Base-by-base conservation (phyloP, 2,113 vertebrate genomes). In the Bucco capensis region DNA sequence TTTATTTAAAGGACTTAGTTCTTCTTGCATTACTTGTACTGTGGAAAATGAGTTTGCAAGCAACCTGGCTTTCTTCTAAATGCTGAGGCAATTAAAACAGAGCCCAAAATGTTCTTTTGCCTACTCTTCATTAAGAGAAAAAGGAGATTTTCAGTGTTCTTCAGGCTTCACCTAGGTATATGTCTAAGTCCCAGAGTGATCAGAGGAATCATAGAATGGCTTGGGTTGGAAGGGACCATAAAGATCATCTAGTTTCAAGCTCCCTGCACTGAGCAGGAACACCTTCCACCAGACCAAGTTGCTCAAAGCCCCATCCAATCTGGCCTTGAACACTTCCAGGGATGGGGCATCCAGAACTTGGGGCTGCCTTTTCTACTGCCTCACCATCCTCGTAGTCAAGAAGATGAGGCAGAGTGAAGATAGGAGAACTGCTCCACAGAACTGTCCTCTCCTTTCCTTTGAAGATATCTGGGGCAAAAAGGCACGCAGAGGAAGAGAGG, bases 91-190 rank as follows among this genome's bases (percentile, higher is more conserved):
- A 38, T 89, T 77, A 49, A 81, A 78, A n/a, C 8, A n/a, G 14
- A 56, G 42, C 44, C 46, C 53, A 46, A 53, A 91, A 66, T 53
- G 53, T 83, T 87, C 86, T 25, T 23, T 60, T 76, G 62, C 58
- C 27, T 87, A 27, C 28, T n/a, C 89, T 78, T 78, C 35, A 19
- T 58, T 38, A 42, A 44, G 70, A 65, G 61, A 47, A 91, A 88
- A 86, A 31, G 9, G 38, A n/a, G 53, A 14, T 11, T 75, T 91
- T 75, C 58, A 15, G 23, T 61, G 35, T 69, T 77, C 28, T 14
- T 92, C 38, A 37, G 31, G 65, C 58, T 40, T 82, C 49, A 62
- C 25, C 30, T 27, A 49, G 35, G 53, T 49, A 67, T 17, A 28
- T 27, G 14, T n/a, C 64, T 87, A 78, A 58, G 69, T 61, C 31